Evolutionary conservation across 1,140 invertebrate genomes (phyloP).

Genomic region (Drosophila murphyi): DNA sequence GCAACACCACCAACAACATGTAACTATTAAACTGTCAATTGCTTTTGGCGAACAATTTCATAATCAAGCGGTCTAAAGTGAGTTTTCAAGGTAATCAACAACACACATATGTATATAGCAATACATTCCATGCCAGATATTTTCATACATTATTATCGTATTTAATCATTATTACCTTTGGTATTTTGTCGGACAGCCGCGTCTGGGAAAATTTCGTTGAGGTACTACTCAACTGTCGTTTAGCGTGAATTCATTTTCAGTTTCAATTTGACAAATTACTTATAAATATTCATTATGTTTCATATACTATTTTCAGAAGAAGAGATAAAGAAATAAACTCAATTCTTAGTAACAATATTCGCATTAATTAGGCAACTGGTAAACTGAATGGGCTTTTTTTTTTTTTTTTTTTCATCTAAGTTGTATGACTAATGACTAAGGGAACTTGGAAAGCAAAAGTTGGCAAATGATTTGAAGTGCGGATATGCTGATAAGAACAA

Average conservation of each 20-base stretch:
- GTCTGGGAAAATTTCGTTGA: background rate
- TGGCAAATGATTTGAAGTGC: slow-evolving; percentile 8
- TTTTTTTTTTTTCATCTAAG: background rate
- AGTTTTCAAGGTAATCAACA: slow-evolving; percentile 38
- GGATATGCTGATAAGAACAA: slow-evolving; percentile 18
- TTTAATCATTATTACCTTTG: slow-evolving; percentile 8
- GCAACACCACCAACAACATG: slow-evolving; percentile 1
- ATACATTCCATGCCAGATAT: background rate
- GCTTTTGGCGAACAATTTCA: slow-evolving; percentile 42
- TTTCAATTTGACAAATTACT: background rate
- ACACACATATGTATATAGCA: background rate
- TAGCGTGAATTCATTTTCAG: background rate
- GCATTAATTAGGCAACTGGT: slow-evolving; percentile 14
- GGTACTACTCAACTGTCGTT: background rate
- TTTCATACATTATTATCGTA: slow-evolving; percentile 7
- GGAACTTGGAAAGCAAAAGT: slow-evolving; percentile 37
- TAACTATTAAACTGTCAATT: slow-evolving; percentile 40
- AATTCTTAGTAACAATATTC: slow-evolving; percentile 3
- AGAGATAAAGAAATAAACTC: background rate
- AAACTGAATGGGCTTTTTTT: background rate
- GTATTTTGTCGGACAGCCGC: background rate
- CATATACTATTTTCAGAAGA: no score
- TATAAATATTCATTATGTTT: no score
- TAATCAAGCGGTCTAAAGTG: slow-evolving; percentile 24
- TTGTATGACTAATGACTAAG: slow-evolving; percentile 28